Evolutionary conservation across 1,140 invertebrate genomes (phyloP), one percentile per base, ranked within the genome.

Genomic region (Forficula auricularia): DNA sequence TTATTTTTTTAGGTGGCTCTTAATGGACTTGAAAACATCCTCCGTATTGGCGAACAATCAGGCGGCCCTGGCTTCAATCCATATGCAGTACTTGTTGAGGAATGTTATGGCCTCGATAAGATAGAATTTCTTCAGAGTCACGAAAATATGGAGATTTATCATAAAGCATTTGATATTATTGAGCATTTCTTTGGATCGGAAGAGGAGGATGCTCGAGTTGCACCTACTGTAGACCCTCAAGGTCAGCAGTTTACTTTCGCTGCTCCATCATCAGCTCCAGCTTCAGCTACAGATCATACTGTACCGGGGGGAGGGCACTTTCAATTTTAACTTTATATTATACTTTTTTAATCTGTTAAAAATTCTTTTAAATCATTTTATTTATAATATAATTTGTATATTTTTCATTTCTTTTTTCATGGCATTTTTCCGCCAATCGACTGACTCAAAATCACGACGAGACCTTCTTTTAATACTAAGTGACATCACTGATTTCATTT

Each of bases 61-160:
- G 70, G 76, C 3, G 55, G 62, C 30, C 75, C 76, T 33, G 72
- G 71, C 19, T 71, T 83, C 4, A 97, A 98, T 64, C 80, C 82
- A 0, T 96, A 91, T 58, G 84, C 88, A 16, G 80, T 91, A 19
- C 65, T 86, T 27, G 81, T 97, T 48, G 94, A 97, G 65, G 88
- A 97, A 66, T 97, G 91, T 57, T 92, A 83, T 61, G 91, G 90
- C 53, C 66, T 98, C 53, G 91, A 97, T 54, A 96, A 96, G 66
- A 95, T 98, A 46, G 94, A 98, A 66, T 91, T 85, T 60, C 67
- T 97, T 4, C 94, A 97, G 63, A 88, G 86, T 10, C 91, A 97
- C 60, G 87, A 92, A 59, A 97, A 97, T 57, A 75, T 85, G 57
- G 86, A 95, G 39, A 90, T 98, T 44, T 97, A 97, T 64, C 80